Evolutionary conservation across 1,140 invertebrate genomes (phyloP).

Genomic region (Drosophila paulistorum): DNA sequence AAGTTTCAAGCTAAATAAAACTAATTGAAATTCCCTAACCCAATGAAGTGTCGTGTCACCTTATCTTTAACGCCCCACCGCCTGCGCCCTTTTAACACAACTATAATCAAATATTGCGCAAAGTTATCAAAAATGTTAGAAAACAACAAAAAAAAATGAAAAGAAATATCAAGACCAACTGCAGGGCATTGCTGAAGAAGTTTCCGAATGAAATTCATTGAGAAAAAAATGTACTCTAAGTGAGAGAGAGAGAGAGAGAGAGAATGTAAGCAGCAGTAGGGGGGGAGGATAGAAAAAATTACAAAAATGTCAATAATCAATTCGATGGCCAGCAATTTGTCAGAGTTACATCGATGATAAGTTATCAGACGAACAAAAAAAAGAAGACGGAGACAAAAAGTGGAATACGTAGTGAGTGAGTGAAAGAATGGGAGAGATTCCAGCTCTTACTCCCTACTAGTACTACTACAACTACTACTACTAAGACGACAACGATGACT

Average conservation of each 20-base stretch:
- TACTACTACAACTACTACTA: neutral
- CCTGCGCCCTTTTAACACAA: neutral
- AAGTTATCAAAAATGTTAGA: neutral
- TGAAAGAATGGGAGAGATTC: neutral
- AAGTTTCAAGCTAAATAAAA: conserved; percentile 15
- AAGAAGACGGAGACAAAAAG: conserved; percentile 2
- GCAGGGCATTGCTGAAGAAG: conserved; percentile 12
- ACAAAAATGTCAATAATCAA: conserved; percentile 69
- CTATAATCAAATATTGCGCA: conserved; percentile 20
- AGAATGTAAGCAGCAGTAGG: neutral
- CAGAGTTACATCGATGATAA: conserved; percentile 53
- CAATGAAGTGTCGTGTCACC: conserved; percentile 5
- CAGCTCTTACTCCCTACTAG: neutral
- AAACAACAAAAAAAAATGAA: neutral
- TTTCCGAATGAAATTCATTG: conserved; percentile 11
- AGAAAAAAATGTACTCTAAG: conserved; percentile 14
- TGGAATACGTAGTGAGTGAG: neutral
- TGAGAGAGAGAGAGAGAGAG: neutral
- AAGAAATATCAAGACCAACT: neutral
- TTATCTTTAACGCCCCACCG: neutral
- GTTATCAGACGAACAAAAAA: conserved; percentile 39
- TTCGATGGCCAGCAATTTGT: conserved; percentile 54
- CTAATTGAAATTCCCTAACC: conserved; percentile 13
- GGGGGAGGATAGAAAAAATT: conserved; percentile 23
- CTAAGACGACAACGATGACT: no score